Evolutionary conservation across 2,113 vertebrate genomes (phyloP), one percentile per base, ranked within the genome.

Genomic region (Heterocephalus glaber): DNA sequence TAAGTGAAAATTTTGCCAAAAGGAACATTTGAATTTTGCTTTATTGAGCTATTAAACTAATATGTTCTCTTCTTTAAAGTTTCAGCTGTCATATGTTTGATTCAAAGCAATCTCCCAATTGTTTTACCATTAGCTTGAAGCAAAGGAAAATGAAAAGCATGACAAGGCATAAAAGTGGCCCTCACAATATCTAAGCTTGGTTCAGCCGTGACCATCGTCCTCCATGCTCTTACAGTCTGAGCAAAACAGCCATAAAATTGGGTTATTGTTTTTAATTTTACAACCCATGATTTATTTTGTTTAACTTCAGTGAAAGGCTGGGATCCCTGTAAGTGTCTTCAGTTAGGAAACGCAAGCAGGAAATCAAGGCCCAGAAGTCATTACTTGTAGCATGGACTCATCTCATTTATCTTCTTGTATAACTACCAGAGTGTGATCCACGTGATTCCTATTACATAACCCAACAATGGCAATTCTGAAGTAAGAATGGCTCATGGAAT

Each of bases 31-130:
- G 92, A 97, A 98, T 97, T 96, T 95, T 97, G 96, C 98, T 98
- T 98, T 98, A 98, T 98, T 98, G 96, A 98, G 98, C 97, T 98
- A 98, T 98, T 98, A 98, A 98, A 97, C 97, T 98, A 98, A 98
- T 98, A 97, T 95, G 94, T 97, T 98, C 97, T 90, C 86, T 97
- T 97, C 97, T 95, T 97, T 94, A 96, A 96, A 95, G 95, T 95
- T 92, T 96, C 61, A 94, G 52, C 92, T 94, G 94, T 88, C 79
- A 16, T 82, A 89, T 90, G 74, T 95, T 96, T 96, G 95, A 96
- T 94, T 96, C 96, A 96, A 97, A 97, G 97, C 82, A 96, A 97
- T 98, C 96, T 96, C 97, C 98, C 97, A 98, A 97, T 98, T 98
- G 96, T 98, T 97, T 98, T 98, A 97, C 98, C 97, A 98, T 98